Base-by-base conservation (phyloP, 1,140 invertebrate genomes). In the Scylla paramamosain region DNA sequence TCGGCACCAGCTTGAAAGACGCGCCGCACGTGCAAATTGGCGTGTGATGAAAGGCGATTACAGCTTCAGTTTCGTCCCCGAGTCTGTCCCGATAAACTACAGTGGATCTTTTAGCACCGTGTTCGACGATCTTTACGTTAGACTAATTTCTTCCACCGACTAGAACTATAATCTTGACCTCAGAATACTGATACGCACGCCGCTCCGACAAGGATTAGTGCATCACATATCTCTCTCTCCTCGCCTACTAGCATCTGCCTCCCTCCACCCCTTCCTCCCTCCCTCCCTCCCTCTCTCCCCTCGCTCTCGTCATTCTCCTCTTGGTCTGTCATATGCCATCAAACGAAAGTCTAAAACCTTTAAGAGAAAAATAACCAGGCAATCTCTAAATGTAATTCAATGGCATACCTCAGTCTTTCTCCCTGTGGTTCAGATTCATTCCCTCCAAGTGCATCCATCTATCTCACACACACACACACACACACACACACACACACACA, bases 81-180 rank as follows among this genome's bases (percentile, higher is more conserved):
- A n/a, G 20, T 77, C 67, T 25, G n/a, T 77, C 67, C 67, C 67
- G 20, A 77, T 77, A n/a, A 77, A 25, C 25, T 77, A 77, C 20
- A 77, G 25, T n/a, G 67, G 20, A 77, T 20, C 39, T 86, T 52
- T 59, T 59, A 39, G 77, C 93, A 82, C 39, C 20, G 39, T 94
- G 39, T 84, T 82, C 82, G 93, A 87, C 92, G 92, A 94, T 83
- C 28, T 83, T 91, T 91, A 91, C 87, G 20, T 39, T 86, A 59
- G 90, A 91, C 4, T 29, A 93, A 82, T 94, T 94, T 82, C 84
- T 88, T 90, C 52, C 10, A 4, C 10, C 10, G 10, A 59, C 0
- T 59, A 59, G 52, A 59, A 59, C 52, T 82, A 83, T 90, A 83
- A 77, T 90, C 93, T 94, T 94, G 93, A 91, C 93, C 59, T 94